These are phyloP conservation scores for Cliona cf. orientalis DNA, from an alignment of 37 sponge, comb jelly and placozoan species.

Conservation along the genomic window DNA sequence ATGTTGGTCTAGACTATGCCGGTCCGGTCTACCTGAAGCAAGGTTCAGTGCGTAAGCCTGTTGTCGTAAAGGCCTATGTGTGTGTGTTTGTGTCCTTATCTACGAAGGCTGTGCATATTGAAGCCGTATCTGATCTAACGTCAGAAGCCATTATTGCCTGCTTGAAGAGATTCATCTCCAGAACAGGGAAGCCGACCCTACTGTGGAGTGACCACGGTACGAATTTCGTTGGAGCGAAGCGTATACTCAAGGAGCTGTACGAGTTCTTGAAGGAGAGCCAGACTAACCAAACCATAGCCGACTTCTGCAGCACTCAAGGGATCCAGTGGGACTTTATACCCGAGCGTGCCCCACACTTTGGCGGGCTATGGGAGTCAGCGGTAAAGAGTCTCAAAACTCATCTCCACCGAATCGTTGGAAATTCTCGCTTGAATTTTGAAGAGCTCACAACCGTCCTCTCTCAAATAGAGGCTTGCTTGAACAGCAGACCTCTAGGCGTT, in stretches of 20 bases:
- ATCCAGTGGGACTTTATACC: no score
- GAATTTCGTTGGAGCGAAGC: no score
- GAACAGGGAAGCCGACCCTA: slow-evolving; percentile 39
- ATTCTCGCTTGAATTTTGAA: slow-evolving; percentile 24
- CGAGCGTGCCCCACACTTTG: no score
- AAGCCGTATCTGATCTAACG: slow-evolving; percentile 42
- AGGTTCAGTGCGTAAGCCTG: slow-evolving; percentile 11
- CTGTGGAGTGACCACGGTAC: slow-evolving; percentile 65
- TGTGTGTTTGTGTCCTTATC: slow-evolving; percentile 49
- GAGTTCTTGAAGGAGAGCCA: no score
- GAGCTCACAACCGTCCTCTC: slow-evolving; percentile 39
- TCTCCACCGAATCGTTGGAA: no score
- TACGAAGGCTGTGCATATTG: slow-evolving; percentile 57
- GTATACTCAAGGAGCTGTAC: no score
- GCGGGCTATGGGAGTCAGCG: no score
- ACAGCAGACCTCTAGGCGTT: slow-evolving; percentile 31
- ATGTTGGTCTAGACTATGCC: slow-evolving; percentile 65
- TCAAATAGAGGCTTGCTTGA: slow-evolving; percentile 47
- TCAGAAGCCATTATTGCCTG: slow-evolving; percentile 47
- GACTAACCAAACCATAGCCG: no score
- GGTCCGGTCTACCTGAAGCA: slow-evolving; percentile 45
- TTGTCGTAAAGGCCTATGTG: slow-evolving; percentile 23
- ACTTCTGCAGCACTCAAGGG: no score
- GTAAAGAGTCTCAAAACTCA: no score
- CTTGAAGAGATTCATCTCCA: slow-evolving; percentile 36